Percentiles rank a stretch among this genome's conserved stretches.
Evolutionary conservation across 2,888 invertebrate genomes (phyloP).

Genomic region (Chymomyza procnemis): DNA sequence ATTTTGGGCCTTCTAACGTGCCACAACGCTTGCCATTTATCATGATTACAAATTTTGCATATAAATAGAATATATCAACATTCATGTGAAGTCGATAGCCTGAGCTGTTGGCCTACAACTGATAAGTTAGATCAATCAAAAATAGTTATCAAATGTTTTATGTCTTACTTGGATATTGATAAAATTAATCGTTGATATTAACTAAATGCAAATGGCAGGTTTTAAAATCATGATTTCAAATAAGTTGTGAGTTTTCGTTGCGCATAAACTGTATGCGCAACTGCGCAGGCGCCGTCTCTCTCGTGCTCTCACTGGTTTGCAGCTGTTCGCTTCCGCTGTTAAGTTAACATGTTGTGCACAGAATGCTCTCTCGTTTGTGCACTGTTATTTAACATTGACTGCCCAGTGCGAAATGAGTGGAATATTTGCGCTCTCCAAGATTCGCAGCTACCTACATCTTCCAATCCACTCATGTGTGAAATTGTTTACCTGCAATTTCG

Average conservation of each 20-base stretch:
- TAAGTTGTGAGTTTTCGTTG: background rate
- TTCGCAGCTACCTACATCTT: too few relatives aligned
- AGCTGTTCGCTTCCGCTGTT: background rate
- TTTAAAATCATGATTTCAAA: conserved; percentile 11
- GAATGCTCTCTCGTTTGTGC: background rate
- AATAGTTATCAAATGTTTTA: background rate
- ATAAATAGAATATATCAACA: background rate
- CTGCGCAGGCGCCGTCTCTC: conserved; percentile 55
- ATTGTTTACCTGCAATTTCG: too few relatives aligned
- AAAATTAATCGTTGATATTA: background rate
- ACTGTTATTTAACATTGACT: background rate
- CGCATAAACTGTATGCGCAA: conserved; percentile 38
- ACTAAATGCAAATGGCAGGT: conserved; percentile 2
- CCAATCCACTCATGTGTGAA: too few relatives aligned
- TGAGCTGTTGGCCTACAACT: background rate
- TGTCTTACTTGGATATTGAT: background rate
- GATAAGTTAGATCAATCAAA: background rate
- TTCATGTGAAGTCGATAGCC: background rate
- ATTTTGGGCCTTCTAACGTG: too few relatives aligned
- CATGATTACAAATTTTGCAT: background rate
- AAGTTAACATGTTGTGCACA: background rate
- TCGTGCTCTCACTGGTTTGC: conserved; percentile 18
- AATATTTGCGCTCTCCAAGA: too few relatives aligned
- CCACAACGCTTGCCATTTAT: background rate
- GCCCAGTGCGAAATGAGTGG: background rate